Percentiles rank a stretch among this genome's conserved stretches.
Evolutionary conservation across 2,797 vertebrate genomes (phyloP).

Genomic region (Acanthis flammea): DNA sequence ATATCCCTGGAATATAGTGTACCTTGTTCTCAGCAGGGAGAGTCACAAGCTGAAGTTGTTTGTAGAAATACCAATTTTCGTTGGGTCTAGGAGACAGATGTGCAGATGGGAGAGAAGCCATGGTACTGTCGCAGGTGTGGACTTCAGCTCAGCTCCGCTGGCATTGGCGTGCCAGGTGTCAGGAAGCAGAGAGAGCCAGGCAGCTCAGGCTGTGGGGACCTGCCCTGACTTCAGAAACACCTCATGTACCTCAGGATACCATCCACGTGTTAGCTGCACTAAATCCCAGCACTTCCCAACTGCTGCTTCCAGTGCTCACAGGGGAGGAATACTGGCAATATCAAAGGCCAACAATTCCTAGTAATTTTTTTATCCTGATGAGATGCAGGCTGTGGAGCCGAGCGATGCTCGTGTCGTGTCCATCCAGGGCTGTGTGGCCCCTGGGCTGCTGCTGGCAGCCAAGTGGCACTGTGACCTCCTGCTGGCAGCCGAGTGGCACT

Average conservation of each 20-base stretch:
- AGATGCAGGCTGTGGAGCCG: background rate
- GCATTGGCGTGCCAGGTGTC: rapidly evolving
- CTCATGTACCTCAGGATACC: background rate
- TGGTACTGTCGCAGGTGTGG: rapidly evolving
- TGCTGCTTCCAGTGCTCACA: background rate
- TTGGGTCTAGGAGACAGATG: background rate
- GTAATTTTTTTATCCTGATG: background rate
- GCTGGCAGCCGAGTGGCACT: background rate
- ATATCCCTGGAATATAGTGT: background rate
- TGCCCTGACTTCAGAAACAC: background rate
- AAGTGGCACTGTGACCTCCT: too few species aligned
- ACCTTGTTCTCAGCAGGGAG: background rate
- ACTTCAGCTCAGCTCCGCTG: rapidly evolving
- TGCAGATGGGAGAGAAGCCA: background rate
- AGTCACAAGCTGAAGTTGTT: background rate
- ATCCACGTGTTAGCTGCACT: background rate
- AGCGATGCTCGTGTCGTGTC: background rate
- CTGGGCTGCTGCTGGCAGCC: background rate
- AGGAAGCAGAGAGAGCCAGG: background rate
- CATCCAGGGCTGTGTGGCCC: background rate
- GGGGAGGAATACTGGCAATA: background rate
- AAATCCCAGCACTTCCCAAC: background rate
- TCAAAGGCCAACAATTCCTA: background rate
- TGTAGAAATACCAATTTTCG: background rate
- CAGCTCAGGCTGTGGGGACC: background rate